These are phyloP conservation scores for Phalacrocorax pelagicus DNA, from an alignment of 2,113 vertebrate genomes.

Conservation along the genomic window DNA sequence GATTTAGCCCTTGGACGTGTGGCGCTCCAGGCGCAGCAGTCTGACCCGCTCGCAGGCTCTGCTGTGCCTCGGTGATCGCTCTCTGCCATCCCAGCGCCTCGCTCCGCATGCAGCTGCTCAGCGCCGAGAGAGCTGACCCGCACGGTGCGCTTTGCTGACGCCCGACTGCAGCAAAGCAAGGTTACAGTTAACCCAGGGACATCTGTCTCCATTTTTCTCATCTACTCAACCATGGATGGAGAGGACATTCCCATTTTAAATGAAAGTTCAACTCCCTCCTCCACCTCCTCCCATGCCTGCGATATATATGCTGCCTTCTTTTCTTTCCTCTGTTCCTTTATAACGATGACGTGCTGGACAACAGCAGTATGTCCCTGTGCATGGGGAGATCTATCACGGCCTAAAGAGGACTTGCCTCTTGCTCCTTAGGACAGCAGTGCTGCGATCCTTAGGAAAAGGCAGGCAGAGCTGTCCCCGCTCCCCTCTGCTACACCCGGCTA, in stretches of 20 bases:
- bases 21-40: neutral
- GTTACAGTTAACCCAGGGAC: neutral
- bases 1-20: neutral
- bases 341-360: neutral
- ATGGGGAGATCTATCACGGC: neutral
- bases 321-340: neutral
- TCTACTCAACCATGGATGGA: neutral
- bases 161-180: neutral
- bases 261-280: neutral
- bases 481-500: neutral
- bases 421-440: neutral
- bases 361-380: neutral
- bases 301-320: neutral
- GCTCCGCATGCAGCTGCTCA: accelerated
- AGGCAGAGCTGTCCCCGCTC: neutral
- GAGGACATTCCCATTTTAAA: neutral
- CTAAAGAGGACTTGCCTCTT: neutral
- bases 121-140: accelerated
- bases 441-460: neutral
- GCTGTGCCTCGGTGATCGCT: accelerated
- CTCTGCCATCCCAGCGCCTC: accelerated
- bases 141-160: accelerated
- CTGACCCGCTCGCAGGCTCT: neutral
- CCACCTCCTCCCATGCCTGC: neutral
- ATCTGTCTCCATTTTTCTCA: neutral